Conservation (phyloP, 2,797 vertebrate genomes). For the Rhinichthys osculus region DNA sequence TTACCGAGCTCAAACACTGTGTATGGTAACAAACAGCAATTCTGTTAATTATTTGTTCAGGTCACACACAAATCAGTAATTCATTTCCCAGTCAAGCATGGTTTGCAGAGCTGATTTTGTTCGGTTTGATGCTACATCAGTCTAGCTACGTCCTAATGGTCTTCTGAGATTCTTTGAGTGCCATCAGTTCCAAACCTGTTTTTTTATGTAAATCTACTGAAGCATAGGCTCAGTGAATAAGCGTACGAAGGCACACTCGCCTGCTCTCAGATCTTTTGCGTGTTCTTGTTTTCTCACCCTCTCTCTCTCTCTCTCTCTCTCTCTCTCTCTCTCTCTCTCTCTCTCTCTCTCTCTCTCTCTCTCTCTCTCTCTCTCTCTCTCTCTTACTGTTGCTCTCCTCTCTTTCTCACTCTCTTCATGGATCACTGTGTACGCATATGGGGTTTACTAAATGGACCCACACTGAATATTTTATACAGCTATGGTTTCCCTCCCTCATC, state of each 20-base stretch:
- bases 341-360: constrained; percentile 28
- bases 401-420: constrained; percentile 65
- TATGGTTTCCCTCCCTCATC: constrained; percentile 31
- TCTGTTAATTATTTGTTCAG: constrained; percentile 41
- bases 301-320: constrained; percentile 54
- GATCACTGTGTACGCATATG: constrained; percentile 71
- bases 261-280: neutral
- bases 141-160: neutral
- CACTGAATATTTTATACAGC: constrained; percentile 77
- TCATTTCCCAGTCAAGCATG: constrained; percentile 6
- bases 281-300: constrained; percentile 27
- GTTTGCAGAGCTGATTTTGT: constrained; percentile 2
- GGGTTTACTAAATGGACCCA: constrained; percentile 72
- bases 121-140: neutral
- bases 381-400: neutral
- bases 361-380: too few species aligned
- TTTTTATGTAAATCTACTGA: constrained; percentile 41
- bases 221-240: constrained; percentile 32
- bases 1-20: neutral
- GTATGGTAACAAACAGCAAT: neutral
- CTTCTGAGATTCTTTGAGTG: constrained; percentile 26
- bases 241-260: neutral
- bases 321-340: constrained; percentile 62
- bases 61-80: constrained; percentile 2
- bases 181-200: neutral